Evolutionary conservation across 2,888 invertebrate species (phyloP), one percentile per base, ranked within the genome.

Genomic region (Drosophila paranaensis): DNA sequence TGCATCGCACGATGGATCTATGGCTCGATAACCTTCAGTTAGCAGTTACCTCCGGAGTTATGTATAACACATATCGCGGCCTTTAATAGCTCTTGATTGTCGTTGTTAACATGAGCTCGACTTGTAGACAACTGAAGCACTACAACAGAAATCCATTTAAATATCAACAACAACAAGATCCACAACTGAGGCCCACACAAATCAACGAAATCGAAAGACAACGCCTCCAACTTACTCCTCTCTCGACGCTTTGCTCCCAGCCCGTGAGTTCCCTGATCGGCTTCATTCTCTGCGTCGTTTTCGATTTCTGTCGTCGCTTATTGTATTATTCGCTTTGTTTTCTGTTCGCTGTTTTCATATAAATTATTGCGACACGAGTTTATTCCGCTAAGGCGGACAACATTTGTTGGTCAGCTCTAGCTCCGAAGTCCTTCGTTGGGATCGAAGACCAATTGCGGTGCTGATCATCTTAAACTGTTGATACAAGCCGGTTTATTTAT

Each of bases 121-220:
- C 79, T 89, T 89, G 86, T 87, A 82, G 85, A 85, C 88, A 81
- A 62, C 77, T 58, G 57, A 51, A 69, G 74, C 85, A 81, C 85
- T 88, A 87, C 86, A 87, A 74, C 85, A 81, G 77, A 87, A 89
- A 85, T 85, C 86, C 88, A 87, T 87, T 87, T 88, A 88, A 84
- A 55, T 66, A 30, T 4, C 54, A 11, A 54, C 39, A 39, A 54
- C 39, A 30, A n/a, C 40, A 37, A 14, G 68, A 63, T 60, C 60
- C 69, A 43, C 68, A 65, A 37, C 55, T 54, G 63, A 10, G 37
- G 48, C 50, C 60, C 60, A 61, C 25, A 75, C 71, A 71, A 67
- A 70, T 71, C 61, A 75, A 68, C 62, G 61, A 70, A 72, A 76
- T 64, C 77, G 69, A 73, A 75, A 72, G 73, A 79, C 66, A 76